phyloP scores from a whole-genome alignment of 2,888 invertebrate genomes.

The Volucella bombylans region DNA sequence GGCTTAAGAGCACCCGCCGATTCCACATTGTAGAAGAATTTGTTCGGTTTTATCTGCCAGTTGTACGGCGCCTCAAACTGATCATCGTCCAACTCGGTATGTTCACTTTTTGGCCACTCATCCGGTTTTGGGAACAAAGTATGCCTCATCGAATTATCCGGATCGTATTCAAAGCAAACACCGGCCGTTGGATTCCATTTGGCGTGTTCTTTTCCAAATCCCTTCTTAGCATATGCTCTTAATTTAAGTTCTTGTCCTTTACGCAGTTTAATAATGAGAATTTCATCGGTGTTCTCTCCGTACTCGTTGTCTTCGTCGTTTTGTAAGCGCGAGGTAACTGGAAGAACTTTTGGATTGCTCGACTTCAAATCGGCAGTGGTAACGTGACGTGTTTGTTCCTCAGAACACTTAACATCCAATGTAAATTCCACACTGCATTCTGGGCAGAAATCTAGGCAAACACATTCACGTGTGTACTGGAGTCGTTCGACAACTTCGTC shows the following conservation, averaged over 20 bases:
- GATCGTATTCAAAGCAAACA: conserved; percentile 99
- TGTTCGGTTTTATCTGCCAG: conserved; percentile 97
- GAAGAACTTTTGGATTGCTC: conserved; percentile 94
- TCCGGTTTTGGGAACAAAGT: conserved; percentile 97
- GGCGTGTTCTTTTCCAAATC: conserved; percentile 96
- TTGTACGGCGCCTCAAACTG: conserved; percentile 96
- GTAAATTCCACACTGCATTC: conserved; percentile 99
- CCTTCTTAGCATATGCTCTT: conserved; percentile 97
- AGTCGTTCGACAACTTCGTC: conserved; percentile 98
- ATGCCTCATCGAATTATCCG: conserved; percentile 97
- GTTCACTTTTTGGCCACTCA: conserved; percentile 99
- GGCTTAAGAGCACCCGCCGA: conserved; percentile 96
- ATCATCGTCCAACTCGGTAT: conserved; percentile 95
- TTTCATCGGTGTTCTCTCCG: conserved; percentile 94
- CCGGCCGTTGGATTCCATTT: conserved; percentile 99
- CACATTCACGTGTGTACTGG: conserved; percentile 97
- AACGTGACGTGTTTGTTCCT: conserved; percentile 96
- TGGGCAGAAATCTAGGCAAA: conserved; percentile 97
- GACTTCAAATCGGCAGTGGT: conserved; percentile 98
- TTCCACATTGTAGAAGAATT: conserved; percentile 98
- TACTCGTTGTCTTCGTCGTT: conserved; percentile 97
- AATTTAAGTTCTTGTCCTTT: conserved; percentile 96
- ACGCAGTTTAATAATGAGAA: conserved; percentile 87
- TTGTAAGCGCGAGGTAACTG: conserved; percentile 94
- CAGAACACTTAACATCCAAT: conserved; percentile 96